A percentile compares a stretch with the other conserved stretches of the same genome.
phyloP scores from a whole-genome alignment of 1,140 invertebrate genomes.

The Calephelis virginiensis region DNA sequence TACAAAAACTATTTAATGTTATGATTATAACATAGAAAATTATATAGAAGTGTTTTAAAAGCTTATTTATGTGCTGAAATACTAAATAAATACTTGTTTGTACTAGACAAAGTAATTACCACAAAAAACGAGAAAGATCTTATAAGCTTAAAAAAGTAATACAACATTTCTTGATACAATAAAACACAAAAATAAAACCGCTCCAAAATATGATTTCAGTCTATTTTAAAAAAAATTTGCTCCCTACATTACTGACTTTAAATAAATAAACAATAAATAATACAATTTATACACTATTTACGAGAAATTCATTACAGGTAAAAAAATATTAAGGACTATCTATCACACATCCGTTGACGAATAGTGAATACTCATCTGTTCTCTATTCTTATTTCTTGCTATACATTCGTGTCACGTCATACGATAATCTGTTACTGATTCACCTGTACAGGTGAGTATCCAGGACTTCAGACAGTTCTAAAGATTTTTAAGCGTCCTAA shows the following conservation, averaged over 20 bases:
- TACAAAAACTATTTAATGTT: too few relatives aligned
- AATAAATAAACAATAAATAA: slow-evolving; percentile 63
- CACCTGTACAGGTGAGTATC: too few relatives aligned
- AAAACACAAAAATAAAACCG: slow-evolving; percentile 16
- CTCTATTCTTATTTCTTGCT: too few relatives aligned
- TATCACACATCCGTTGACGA: slow-evolving; percentile 31
- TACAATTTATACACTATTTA: slow-evolving; percentile 45
- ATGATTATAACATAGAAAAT: too few relatives aligned
- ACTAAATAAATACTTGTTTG: not conserved
- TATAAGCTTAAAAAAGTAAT: not conserved
- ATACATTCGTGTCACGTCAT: too few relatives aligned
- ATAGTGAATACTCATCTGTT: not conserved
- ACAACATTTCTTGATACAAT: slow-evolving; percentile 3
- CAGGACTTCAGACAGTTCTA: too few relatives aligned
- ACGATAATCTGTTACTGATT: too few relatives aligned
- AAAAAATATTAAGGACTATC: slow-evolving; percentile 55
- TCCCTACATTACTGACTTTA: slow-evolving; percentile 46
- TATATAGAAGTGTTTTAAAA: not conserved
- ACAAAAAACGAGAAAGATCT: not conserved
- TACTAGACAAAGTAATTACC: not conserved
- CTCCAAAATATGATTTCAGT: slow-evolving; percentile 27
- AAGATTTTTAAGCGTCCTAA: too few relatives aligned
- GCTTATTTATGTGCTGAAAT: not conserved
- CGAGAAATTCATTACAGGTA: slow-evolving; percentile 49
- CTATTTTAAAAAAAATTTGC: slow-evolving; percentile 34